phyloP scores from a whole-genome alignment of 30 jellyfish, hydroid and myxozoan genomes.

The Aurelia coerulea region DNA sequence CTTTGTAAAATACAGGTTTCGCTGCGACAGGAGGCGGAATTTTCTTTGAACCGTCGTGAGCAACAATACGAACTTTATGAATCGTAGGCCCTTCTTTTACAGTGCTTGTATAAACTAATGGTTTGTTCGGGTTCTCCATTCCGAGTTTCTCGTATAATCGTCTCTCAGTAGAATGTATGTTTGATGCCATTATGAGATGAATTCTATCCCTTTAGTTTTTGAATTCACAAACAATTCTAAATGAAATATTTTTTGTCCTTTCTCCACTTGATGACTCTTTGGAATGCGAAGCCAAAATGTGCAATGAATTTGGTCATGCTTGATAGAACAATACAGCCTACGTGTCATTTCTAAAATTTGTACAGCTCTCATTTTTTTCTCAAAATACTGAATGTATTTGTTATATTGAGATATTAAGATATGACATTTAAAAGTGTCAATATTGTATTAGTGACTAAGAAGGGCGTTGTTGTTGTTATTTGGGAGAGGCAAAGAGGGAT shows the following conservation, averaged over 20 bases:
- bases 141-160: conserved; percentile 67
- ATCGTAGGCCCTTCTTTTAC: conserved; percentile 62
- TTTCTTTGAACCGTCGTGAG: conserved; percentile 68
- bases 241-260: not conserved
- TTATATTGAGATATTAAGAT: too few relatives aligned
- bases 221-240: conserved; percentile 2
- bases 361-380: too few relatives aligned
- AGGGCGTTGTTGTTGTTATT: too few relatives aligned
- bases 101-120: conserved; percentile 63
- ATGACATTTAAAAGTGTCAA: too few relatives aligned
- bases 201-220: conserved; percentile 14
- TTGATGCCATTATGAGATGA: conserved; percentile 61
- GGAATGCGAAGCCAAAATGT: too few relatives aligned
- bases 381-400: too few relatives aligned
- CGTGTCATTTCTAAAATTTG: too few relatives aligned
- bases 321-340: too few relatives aligned
- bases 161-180: conserved; percentile 60
- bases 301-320: too few relatives aligned
- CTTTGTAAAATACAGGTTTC: conserved; percentile 79
- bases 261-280: too few relatives aligned
- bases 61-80: conserved; percentile 38
- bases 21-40: conserved; percentile 98
- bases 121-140: conserved; percentile 78
- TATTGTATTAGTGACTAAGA: too few relatives aligned
- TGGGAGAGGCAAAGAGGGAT: too few relatives aligned